A percentile compares a stretch with the other conserved stretches of the same genome.
phyloP scores from a whole-genome alignment of 2,113 vertebrate genomes.

The Pogonocichla stellata region DNA sequence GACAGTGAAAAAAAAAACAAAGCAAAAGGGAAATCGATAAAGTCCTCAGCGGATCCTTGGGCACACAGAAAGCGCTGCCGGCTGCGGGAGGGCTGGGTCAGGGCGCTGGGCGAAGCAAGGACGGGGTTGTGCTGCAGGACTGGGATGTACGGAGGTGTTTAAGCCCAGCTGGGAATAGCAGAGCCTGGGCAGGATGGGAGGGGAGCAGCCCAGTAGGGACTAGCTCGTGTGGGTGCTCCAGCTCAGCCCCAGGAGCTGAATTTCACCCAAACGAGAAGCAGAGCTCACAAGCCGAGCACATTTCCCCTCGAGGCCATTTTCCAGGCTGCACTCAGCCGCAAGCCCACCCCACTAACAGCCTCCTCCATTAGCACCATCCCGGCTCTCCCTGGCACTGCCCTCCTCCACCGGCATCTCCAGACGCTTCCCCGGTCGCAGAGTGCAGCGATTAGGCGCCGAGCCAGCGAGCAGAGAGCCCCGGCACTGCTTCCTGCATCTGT shows the following conservation, averaged over 20 bases:
- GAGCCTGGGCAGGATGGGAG: accelerated
- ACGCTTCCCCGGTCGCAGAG: background rate
- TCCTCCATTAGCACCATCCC: background rate
- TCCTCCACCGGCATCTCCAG: background rate
- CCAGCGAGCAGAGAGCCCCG: background rate
- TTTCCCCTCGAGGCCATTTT: background rate
- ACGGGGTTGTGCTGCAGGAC: background rate
- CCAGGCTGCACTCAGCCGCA: background rate
- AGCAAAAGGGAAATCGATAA: background rate
- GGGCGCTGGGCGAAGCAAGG: background rate
- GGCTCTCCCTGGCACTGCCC: background rate
- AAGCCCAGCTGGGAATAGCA: background rate
- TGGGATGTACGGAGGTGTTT: background rate
- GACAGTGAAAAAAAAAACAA: background rate
- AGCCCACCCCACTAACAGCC: background rate
- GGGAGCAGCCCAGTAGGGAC: accelerated
- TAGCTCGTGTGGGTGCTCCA: background rate
- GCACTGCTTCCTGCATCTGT: background rate
- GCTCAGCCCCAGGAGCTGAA: background rate
- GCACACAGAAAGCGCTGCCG: background rate
- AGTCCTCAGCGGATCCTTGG: background rate
- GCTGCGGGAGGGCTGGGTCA: background rate
- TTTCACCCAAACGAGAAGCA: background rate
- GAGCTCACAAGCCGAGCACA: background rate
- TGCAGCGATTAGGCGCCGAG: background rate